Evolutionary conservation across 1,140 invertebrate genomes (phyloP).

Genomic region (Globodera ellingtonae): DNA sequence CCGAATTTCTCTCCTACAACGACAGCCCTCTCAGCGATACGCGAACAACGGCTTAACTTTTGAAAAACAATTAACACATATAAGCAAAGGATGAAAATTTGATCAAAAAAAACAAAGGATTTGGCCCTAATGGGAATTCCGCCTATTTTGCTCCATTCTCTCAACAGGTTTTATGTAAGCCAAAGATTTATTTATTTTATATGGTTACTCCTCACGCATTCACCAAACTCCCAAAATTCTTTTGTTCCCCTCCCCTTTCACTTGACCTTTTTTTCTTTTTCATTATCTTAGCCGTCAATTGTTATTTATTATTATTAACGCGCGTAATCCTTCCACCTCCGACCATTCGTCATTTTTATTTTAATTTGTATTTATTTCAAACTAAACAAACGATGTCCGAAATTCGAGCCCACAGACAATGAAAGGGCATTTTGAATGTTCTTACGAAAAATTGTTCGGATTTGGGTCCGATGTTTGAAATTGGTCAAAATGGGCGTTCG

Average conservation of each 20-base stretch:
- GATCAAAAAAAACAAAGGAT: too few species aligned
- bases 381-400: neutral
- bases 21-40: neutral
- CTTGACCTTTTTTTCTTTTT: neutral
- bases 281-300: neutral
- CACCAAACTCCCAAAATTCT: neutral
- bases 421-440: too few species aligned
- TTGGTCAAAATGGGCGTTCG: too few species aligned
- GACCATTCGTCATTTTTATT: neutral
- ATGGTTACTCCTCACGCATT: neutral
- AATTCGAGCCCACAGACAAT: too few species aligned
- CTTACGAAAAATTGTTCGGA: too few species aligned
- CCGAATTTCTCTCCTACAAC: constrained; percentile 14
- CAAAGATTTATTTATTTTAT: neutral
- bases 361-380: neutral
- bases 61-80: neutral
- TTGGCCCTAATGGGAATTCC: too few species aligned
- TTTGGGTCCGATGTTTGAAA: too few species aligned
- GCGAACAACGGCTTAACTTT: neutral
- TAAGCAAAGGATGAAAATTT: too few species aligned
- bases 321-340: neutral
- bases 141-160: too few species aligned
- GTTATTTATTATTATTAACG: neutral
- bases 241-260: neutral
- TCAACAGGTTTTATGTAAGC: too few species aligned